phyloP scores from a whole-genome alignment of 35 echinoderm and acorn worm species.

The Apostichopus parvimensis region DNA sequence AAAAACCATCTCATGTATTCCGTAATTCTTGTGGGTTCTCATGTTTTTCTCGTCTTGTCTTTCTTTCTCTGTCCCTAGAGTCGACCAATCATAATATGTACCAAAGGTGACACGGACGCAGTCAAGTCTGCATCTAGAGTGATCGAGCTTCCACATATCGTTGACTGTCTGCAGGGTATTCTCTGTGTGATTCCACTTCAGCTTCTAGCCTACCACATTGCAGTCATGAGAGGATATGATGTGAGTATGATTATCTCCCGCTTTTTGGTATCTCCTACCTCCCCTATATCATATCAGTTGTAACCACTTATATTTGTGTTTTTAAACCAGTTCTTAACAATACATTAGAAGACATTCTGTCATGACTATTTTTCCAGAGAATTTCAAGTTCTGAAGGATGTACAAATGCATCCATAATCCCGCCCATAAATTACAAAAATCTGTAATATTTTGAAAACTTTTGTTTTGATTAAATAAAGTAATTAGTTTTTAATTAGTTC shows the following conservation, averaged over 20 bases:
- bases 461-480: too few species aligned
- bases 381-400: too few species aligned
- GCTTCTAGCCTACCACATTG: constrained; percentile 94
- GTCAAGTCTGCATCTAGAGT: constrained; percentile 62
- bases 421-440: too few species aligned
- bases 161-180: constrained; percentile 90
- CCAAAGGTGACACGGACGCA: constrained; percentile 73
- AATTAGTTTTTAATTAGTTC: background rate
- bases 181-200: constrained; percentile 90
- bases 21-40: too few species aligned
- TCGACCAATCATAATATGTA: constrained; percentile 91
- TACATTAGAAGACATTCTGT: background rate
- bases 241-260: constrained; percentile 62
- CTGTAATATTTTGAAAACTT: too few species aligned
- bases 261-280: background rate
- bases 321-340: background rate
- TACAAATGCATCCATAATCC: too few species aligned
- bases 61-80: constrained; percentile 46
- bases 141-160: constrained; percentile 73
- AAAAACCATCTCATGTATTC: too few species aligned
- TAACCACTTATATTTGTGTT: background rate
- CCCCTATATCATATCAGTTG: background rate
- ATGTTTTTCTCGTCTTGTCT: too few species aligned
- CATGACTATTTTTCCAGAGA: background rate
- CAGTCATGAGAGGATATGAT: constrained; percentile 92